phyloP scores from a whole-genome alignment of 1,140 invertebrate genomes.

The Homalodisca vitripennis region DNA sequence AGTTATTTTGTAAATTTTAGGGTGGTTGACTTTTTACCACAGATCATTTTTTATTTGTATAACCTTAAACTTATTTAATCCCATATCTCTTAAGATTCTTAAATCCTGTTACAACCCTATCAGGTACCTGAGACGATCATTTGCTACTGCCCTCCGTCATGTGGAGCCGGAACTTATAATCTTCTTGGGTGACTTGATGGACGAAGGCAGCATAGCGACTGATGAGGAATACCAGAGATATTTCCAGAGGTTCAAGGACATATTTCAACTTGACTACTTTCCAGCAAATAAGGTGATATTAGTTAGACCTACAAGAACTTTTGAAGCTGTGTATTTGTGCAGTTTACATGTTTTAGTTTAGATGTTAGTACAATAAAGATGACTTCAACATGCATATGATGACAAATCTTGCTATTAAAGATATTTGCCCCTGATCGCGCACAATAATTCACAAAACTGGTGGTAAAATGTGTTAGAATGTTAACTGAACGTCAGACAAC shows the following conservation, averaged over 20 bases:
- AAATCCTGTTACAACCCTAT: neutral
- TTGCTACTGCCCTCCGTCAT: slow-evolving; percentile 65
- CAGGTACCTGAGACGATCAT: slow-evolving; percentile 80
- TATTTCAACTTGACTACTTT: slow-evolving; percentile 54
- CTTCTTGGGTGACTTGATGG: slow-evolving; percentile 90
- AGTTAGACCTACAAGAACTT: neutral
- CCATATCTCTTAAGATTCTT: neutral
- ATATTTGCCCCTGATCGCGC: neutral
- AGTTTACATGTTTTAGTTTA: neutral
- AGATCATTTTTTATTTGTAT: neutral
- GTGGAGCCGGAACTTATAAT: slow-evolving; percentile 82
- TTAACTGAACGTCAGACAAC: too few species aligned
- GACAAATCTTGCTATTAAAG: neutral
- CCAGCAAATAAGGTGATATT: slow-evolving; percentile 1
- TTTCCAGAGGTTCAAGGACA: slow-evolving; percentile 64
- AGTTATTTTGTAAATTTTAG: neutral
- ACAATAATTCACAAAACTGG: neutral
- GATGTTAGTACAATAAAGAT: neutral
- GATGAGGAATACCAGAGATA: slow-evolving; percentile 67
- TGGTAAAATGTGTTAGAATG: neutral
- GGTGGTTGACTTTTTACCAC: neutral
- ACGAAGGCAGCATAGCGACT: slow-evolving; percentile 82
- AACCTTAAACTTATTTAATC: neutral
- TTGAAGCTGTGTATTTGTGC: too few species aligned
- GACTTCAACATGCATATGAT: neutral